A percentile compares a stretch with the other conserved stretches of the same genome.
phyloP scores from a whole-genome alignment of 2,888 invertebrate species.

The Hirtodrosophila cameraria region DNA sequence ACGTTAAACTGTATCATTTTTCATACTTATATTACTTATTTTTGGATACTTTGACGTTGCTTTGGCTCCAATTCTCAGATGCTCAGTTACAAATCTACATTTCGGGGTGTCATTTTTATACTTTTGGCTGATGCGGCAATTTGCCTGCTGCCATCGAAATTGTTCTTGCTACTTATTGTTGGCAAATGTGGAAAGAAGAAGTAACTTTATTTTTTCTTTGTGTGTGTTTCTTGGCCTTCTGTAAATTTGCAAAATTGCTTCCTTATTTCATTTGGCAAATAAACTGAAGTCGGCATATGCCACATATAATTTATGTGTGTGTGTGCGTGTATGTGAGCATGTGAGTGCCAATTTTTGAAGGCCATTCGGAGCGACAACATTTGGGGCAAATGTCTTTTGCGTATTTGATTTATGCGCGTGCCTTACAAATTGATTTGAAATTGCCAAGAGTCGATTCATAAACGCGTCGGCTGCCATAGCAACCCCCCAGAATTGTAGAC shows the following conservation, averaged over 20 bases:
- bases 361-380: conserved; percentile 53
- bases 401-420: conserved; percentile 70
- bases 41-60: conserved; percentile 20
- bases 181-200: conserved; percentile 49
- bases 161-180: conserved; percentile 37
- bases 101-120: conserved; percentile 34
- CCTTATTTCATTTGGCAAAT: conserved; percentile 80
- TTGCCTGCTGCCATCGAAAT: conserved; percentile 25
- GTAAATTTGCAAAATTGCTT: conserved; percentile 79
- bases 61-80: conserved; percentile 42
- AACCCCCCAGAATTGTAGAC: conserved; percentile 1
- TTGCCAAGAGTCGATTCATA: conserved; percentile 50
- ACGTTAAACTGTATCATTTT: not conserved
- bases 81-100: conserved; percentile 30
- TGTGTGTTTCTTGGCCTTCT: conserved; percentile 33
- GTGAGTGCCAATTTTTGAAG: conserved; percentile 52
- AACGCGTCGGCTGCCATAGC: conserved; percentile 40
- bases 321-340: not conserved
- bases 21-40: conserved; percentile 10
- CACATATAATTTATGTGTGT: conserved; percentile 7
- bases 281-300: conserved; percentile 57
- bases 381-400: conserved; percentile 64
- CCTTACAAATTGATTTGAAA: conserved; percentile 73
- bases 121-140: conserved; percentile 54
- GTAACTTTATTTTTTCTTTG: conserved; percentile 31